Base-by-base conservation (phyloP, 1,140 invertebrate genomes). In the Heliconius himera region DNA sequence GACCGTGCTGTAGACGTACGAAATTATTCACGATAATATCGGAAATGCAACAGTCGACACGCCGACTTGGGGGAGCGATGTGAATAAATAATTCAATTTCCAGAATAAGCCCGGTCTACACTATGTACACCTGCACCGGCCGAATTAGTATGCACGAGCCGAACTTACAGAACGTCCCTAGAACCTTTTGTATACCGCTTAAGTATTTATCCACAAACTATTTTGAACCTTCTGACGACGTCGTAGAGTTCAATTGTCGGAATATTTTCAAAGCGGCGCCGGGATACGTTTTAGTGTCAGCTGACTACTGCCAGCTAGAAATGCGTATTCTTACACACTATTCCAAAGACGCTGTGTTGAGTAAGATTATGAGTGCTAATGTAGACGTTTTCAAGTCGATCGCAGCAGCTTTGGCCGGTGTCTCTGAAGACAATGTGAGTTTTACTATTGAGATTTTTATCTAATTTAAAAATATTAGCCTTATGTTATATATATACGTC, bases 221-320 rank as follows among this genome's bases (percentile, higher is more conserved):
- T 82, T 94, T 91, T 11, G 88, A 92, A 54, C 74, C 77, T 46
- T 81, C 80, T 36, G 89, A 94, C 70, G 91, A 94, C 36, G 89
- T 92, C 26, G 92, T 93, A 80, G 93, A 95, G 84, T 95, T 95
- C 85, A 96, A 96, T 83, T 96, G 97, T 82, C 95, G 97, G 74
- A 96, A 95, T 81, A 96, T 96, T 20, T 98, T 98, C 92, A 91
- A 95, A 84, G 96, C 97, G 8, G 89, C 91, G 16, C 85, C 93
- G 77, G 96, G 96, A 51, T 95, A 95, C 78, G 87, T 96, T 38
- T 94, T 99, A 22, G 88, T 99, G 20, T 97, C 98, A 16, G 98
- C 98, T 1, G 99, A 99, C 94, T 99, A 99, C 94, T 99, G 98
- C 88, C 99, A 99, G 93, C 92, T 99, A 73, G 99, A 99, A 94